Percentiles rank a stretch among this genome's conserved stretches.
Evolutionary conservation across 2,797 vertebrate species (phyloP).

Genomic region (Pangasius mekongensis): DNA sequence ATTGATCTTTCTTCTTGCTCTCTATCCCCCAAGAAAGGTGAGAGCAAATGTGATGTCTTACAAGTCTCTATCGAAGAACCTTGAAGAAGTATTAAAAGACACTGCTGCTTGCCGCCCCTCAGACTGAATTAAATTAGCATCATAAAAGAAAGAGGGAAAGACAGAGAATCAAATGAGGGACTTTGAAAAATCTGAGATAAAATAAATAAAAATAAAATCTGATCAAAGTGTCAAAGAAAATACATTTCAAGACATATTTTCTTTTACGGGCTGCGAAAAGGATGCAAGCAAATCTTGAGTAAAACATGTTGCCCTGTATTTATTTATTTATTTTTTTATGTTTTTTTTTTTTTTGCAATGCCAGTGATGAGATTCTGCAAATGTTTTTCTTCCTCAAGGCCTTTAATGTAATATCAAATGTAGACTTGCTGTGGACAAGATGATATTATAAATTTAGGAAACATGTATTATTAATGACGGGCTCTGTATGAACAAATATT

Average conservation of each 20-base stretch:
- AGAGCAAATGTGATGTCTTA: conserved; percentile 78
- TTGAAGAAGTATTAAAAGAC: conserved; percentile 68
- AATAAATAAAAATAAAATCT: conserved; percentile 63
- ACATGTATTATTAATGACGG: conserved; percentile 75
- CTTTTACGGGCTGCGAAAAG: conserved; percentile 70
- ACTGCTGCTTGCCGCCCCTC: conserved; percentile 70
- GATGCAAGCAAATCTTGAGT: conserved; percentile 72
- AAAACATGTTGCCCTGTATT: conserved; percentile 71
- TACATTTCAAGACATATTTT: conserved; percentile 78
- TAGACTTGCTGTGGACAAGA: conserved; percentile 76
- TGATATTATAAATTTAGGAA: conserved; percentile 79
- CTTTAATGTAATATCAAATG: conserved; percentile 83
- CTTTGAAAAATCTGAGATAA: conserved; percentile 76
- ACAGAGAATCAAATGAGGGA: conserved; percentile 85
- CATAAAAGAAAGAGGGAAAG: conserved; percentile 69
- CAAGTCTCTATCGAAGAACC: conserved; percentile 73
- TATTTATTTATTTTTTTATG: no score
- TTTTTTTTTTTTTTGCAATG: conserved; percentile 57
- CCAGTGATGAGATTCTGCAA: conserved; percentile 79
- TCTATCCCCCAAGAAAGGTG: conserved; percentile 78
- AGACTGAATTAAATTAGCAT: conserved; percentile 80
- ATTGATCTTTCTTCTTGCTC: conserved; percentile 86
- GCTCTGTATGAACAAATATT: background rate
- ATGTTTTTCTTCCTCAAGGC: conserved; percentile 71
- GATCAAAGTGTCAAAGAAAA: conserved; percentile 86